Evolutionary conservation across 2,113 vertebrate species (phyloP).

Genomic region (Saguinus imperator): DNA sequence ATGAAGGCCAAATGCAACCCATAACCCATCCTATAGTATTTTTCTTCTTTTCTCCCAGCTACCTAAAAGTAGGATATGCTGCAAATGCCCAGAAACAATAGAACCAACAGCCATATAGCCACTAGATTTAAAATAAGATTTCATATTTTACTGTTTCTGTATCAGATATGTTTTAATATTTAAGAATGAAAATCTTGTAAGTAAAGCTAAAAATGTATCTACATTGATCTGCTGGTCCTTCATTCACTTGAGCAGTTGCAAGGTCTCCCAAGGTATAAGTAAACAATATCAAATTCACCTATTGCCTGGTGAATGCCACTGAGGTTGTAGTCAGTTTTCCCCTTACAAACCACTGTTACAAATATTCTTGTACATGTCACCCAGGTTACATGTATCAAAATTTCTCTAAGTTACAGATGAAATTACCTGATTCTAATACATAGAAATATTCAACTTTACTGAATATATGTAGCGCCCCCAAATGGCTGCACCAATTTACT

Average conservation of each 20-base stretch:
- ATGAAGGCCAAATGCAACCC: background rate
- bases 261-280: background rate
- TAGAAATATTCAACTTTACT: background rate
- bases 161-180: background rate
- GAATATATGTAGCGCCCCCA: background rate
- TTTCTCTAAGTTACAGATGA: background rate
- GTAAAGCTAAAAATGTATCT: background rate
- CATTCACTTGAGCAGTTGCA: background rate
- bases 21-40: background rate
- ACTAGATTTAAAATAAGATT: background rate
- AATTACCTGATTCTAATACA: background rate
- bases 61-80: slow-evolving; percentile 3
- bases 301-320: background rate
- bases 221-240: background rate
- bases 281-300: background rate
- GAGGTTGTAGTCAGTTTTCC: background rate
- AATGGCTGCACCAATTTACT: background rate
- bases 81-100: background rate
- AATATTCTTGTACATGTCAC: background rate
- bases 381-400: background rate
- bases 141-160: background rate
- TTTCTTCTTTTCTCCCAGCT: background rate
- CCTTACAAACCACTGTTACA: background rate
- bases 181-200: background rate
- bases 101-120: background rate